phyloP scores from a whole-genome alignment of 1,140 invertebrate genomes.

The Nebria ingens region DNA sequence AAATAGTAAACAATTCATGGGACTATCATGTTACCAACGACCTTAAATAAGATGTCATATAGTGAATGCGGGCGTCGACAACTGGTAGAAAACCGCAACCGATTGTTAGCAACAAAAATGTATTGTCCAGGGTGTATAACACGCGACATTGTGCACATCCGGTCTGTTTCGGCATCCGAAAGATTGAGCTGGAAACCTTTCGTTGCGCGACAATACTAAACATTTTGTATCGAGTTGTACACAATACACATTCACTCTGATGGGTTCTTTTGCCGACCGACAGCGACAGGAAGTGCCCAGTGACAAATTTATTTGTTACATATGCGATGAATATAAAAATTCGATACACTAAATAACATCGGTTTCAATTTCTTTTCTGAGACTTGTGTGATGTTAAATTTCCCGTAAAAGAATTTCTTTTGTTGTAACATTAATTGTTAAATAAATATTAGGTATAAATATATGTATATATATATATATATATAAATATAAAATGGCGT shows the following conservation, averaged over 20 bases:
- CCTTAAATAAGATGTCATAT: background rate
- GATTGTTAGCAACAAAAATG: background rate
- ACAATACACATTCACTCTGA: background rate
- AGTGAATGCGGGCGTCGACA: constrained; percentile 5
- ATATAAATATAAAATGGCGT: too few species aligned
- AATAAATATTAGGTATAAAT: too few species aligned
- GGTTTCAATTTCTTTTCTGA: background rate
- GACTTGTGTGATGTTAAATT: background rate
- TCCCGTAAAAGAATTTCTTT: background rate
- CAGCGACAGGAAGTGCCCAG: background rate
- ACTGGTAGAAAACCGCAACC: constrained; percentile 3
- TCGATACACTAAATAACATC: background rate
- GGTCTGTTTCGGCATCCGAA: background rate
- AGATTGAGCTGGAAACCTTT: background rate
- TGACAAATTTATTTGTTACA: constrained; percentile 7
- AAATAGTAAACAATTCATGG: too few species aligned
- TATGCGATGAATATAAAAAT: background rate
- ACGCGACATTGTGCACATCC: constrained; percentile 7
- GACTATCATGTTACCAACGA: too few species aligned
- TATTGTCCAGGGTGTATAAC: background rate
- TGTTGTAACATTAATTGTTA: too few species aligned
- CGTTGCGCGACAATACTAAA: background rate
- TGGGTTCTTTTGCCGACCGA: background rate
- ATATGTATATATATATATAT: too few species aligned
- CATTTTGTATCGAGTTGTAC: background rate